phyloP scores from a whole-genome alignment of 2,797 vertebrate species.

The Caiman crocodilus region DNA sequence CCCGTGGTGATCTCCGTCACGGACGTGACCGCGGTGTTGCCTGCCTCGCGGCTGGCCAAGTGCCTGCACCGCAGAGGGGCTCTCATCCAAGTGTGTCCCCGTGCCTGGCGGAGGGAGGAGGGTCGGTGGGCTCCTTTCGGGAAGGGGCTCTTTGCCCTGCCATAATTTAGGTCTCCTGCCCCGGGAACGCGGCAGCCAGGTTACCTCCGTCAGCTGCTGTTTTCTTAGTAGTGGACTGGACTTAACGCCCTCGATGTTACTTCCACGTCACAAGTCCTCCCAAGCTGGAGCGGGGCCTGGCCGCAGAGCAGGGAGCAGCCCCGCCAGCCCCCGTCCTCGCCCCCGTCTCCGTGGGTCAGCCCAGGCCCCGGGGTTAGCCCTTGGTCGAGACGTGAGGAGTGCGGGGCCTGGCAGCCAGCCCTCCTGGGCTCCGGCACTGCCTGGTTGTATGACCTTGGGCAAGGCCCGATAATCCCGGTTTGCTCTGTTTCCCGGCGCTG shows the following conservation, averaged over 20 bases:
- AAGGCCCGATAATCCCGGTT: not conserved
- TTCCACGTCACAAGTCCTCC: not conserved
- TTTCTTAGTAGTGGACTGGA: not conserved
- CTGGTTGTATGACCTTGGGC: not conserved
- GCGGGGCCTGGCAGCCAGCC: not conserved
- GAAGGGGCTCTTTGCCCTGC: not conserved
- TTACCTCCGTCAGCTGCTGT: not conserved
- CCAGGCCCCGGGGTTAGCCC: too few species aligned
- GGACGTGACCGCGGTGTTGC: too few species aligned
- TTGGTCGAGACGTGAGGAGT: not conserved
- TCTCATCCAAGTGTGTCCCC: too few species aligned
- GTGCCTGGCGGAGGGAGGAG: too few species aligned
- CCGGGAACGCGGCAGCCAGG: not conserved
- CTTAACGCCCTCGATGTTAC: not conserved
- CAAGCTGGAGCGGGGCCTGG: too few species aligned
- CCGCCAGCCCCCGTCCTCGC: too few species aligned
- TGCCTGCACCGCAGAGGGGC: too few species aligned
- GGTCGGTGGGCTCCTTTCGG: not conserved
- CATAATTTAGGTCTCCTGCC: not conserved
- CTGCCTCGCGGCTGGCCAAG: not conserved
- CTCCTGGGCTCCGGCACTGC: not conserved
- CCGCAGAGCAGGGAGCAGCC: too few species aligned
- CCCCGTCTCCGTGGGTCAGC: not conserved
- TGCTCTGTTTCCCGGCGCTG: not conserved
- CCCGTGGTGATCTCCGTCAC: not conserved